Conservation (phyloP, 1,140 invertebrate species). For the Acromyrmex echinatior region DNA sequence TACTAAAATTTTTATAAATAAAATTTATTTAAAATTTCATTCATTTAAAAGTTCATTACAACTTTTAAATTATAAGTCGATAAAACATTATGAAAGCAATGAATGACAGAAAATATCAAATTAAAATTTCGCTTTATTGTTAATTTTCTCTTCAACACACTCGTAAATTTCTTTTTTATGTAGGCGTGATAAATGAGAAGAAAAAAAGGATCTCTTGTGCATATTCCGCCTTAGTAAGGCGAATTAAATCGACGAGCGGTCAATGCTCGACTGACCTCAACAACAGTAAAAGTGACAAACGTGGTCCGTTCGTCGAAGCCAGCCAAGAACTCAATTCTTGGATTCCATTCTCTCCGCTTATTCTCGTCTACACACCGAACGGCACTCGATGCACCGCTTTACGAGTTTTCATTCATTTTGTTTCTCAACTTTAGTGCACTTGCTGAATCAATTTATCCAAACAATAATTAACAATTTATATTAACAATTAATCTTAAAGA, state of each 20-base stretch:
- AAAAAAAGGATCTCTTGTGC: constrained; percentile 54
- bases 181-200: neutral
- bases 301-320: constrained; percentile 65
- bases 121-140: neutral
- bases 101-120: neutral
- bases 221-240: constrained; percentile 59
- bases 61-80: neutral
- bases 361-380: constrained; percentile 19
- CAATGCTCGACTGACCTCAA: constrained; percentile 84
- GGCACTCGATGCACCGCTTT: constrained; percentile 32
- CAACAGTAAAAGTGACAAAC: constrained; percentile 84
- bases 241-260: constrained; percentile 78
- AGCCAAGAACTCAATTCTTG: constrained; percentile 66
- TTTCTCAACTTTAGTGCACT: neutral
- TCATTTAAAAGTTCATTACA: neutral
- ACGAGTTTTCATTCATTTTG: constrained; percentile 19
- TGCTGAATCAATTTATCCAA: neutral
- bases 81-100: neutral
- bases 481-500: neutral
- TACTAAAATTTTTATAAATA: neutral
- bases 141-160: neutral
- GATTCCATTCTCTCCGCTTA: constrained; percentile 57
- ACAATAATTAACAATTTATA: neutral
- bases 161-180: constrained; percentile 4
- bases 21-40: no score